Conservation (phyloP, 1,140 invertebrate genomes). For the Drosophila rufa region DNA sequence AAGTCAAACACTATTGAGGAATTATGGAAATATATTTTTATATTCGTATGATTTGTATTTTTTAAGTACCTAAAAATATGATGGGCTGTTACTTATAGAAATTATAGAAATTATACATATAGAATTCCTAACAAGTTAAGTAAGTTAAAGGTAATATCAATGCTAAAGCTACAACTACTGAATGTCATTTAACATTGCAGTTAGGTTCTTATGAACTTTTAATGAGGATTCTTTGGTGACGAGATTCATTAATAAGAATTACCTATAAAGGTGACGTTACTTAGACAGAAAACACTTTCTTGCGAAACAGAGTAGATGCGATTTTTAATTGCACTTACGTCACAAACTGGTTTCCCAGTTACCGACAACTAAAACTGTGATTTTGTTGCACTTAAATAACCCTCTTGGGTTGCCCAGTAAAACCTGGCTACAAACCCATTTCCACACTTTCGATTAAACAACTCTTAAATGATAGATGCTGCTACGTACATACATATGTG, state of each 20-base stretch:
- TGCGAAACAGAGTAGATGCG: neutral
- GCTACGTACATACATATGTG: slow-evolving; percentile 1
- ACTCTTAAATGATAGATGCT: neutral
- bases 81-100: too few species aligned
- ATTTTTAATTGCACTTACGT: slow-evolving; percentile 2
- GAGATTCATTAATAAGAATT: neutral
- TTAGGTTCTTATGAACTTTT: neutral
- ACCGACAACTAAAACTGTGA: slow-evolving; percentile 1
- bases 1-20: too few species aligned
- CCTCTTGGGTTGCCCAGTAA: neutral
- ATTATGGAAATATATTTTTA: too few species aligned
- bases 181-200: neutral
- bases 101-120: neutral
- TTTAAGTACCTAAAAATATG: too few species aligned
- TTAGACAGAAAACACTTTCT: neutral
- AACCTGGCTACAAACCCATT: neutral
- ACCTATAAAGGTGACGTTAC: neutral
- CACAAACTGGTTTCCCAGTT: slow-evolving; percentile 20
- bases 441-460: slow-evolving; percentile 21
- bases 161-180: neutral
- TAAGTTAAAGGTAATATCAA: too few species aligned
- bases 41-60: too few species aligned
- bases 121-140: neutral
- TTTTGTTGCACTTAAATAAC: neutral
- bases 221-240: neutral